These are phyloP conservation scores for Rhizoglyphus robini DNA, from an alignment of 1,140 invertebrate genomes.

Conservation along the genomic window DNA sequence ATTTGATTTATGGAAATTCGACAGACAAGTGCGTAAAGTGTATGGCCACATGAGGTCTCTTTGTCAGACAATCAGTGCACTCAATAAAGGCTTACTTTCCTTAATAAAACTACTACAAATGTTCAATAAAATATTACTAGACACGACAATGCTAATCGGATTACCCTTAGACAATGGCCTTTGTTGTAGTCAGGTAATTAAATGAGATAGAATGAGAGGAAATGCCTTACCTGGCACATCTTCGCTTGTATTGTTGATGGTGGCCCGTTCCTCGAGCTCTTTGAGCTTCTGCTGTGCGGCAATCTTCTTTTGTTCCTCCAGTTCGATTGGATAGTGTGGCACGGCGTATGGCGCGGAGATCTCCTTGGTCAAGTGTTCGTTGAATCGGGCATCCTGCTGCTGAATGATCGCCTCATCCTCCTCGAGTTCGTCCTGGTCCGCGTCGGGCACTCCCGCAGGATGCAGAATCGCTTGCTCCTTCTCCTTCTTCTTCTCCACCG, in stretches of 20 bases:
- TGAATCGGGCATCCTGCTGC: background rate
- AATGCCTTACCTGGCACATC: background rate
- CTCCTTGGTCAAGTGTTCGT: slow-evolving; percentile 48
- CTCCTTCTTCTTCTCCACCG: background rate
- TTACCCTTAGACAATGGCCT: no score
- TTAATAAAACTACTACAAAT: no score
- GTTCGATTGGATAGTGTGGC: slow-evolving; percentile 90
- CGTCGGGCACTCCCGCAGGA: background rate
- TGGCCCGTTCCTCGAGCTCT: slow-evolving; percentile 25
- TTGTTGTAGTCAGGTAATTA: no score
- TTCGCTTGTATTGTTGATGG: slow-evolving; percentile 11
- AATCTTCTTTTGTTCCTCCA: slow-evolving; percentile 68
- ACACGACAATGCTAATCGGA: no score
- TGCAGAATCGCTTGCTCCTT: background rate
- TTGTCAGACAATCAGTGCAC: no score
- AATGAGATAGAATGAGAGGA: no score
- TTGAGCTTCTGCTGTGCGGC: slow-evolving; percentile 19
- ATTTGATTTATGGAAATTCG: no score
- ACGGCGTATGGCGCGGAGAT: slow-evolving; percentile 87
- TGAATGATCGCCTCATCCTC: background rate
- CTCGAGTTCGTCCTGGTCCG: background rate
- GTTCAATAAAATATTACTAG: no score
- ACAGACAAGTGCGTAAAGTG: no score
- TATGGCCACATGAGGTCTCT: no score
- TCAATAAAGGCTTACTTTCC: no score